Percentiles rank a stretch among this genome's conserved stretches.
Evolutionary conservation across 2,888 invertebrate genomes (phyloP).

Genomic region (Noctua janthe): DNA sequence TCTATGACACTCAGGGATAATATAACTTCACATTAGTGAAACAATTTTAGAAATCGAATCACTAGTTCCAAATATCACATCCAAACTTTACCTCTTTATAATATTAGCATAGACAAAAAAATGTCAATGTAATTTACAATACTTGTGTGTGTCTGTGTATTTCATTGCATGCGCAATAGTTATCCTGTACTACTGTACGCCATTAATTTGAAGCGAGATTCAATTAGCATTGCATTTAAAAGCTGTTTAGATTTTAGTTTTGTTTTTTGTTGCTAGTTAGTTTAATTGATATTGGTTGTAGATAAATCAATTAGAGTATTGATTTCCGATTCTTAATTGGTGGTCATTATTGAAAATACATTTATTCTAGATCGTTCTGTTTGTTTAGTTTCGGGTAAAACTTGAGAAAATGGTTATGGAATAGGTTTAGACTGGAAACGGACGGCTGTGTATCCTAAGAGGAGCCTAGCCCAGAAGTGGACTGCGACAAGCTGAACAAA

Average conservation of each 20-base stretch:
- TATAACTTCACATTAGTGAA: not conserved
- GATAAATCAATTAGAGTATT: constrained; percentile 14
- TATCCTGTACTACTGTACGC: not conserved
- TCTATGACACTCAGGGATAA: not conserved
- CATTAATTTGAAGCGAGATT: constrained; percentile 26
- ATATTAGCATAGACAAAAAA: not conserved
- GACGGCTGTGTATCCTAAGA: not conserved
- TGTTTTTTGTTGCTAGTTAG: constrained; percentile 4
- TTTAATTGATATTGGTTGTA: not conserved
- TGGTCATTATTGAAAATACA: not conserved
- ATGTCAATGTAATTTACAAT: not conserved
- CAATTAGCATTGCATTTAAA: constrained; percentile 37
- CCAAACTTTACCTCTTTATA: no score
- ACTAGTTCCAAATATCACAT: not conserved
- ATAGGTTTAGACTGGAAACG: not conserved
- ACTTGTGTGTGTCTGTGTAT: no score
- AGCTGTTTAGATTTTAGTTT: not conserved
- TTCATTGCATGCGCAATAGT: not conserved
- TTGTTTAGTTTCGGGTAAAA: not conserved
- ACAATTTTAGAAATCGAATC: no score
- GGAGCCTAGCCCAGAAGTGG: not conserved
- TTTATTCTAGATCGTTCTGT: not conserved
- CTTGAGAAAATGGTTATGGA: not conserved
- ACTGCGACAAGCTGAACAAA: not conserved
- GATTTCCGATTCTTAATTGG: constrained; percentile 1